Base-by-base conservation (phyloP, 1,140 invertebrate genomes). In the Penaeus japonicus region DNA sequence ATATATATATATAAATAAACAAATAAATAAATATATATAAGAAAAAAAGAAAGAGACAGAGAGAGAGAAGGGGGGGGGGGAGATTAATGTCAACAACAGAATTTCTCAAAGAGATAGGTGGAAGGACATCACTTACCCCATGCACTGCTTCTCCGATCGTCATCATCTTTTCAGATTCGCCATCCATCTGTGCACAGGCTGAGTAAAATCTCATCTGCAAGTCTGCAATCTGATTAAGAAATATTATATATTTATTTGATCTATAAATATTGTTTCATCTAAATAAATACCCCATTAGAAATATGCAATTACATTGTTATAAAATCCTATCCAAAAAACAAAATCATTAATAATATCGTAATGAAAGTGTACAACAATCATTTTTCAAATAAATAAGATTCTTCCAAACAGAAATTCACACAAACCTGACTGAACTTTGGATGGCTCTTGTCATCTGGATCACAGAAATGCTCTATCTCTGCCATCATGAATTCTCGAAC, bases 401-500 rank as follows among this genome's bases (percentile, higher is more conserved):
- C 89, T 93, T 93, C 3, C 96, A 95, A 91, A 97, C 94, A 90
- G 95, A 94, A 0, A 99, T 94, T 70, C 78, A 83, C 5, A 17
- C n/a, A 32, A 30, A 87, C 89, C 84, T 93, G 93, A 1, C 93
- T 93, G 93, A 99, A 99, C 93, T 99, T 99, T 0, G 96, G 95
- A 94, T 99, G 98, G 89, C 94, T 94, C 92, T 99, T 99, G 89
- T 96, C 94, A 3, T 91, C 92, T 1, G 98, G 97, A 93, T 99
- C 98, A 93, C 98, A 99, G 93, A 99, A 99, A 94, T 99, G 98
- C 92, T 99, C 99, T 91, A 99, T 99, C 94, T 99, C 99, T 77
- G 98, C 99, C 98, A 99, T 99, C 0, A 98, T 99, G 92, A 99
- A 99, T 92, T 99, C 99, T 92, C 95, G 93, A 1, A 99, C 98